These are phyloP conservation scores for Lycaena phlaeas DNA, from an alignment of 2,888 invertebrate species.

Conservation along the genomic window DNA sequence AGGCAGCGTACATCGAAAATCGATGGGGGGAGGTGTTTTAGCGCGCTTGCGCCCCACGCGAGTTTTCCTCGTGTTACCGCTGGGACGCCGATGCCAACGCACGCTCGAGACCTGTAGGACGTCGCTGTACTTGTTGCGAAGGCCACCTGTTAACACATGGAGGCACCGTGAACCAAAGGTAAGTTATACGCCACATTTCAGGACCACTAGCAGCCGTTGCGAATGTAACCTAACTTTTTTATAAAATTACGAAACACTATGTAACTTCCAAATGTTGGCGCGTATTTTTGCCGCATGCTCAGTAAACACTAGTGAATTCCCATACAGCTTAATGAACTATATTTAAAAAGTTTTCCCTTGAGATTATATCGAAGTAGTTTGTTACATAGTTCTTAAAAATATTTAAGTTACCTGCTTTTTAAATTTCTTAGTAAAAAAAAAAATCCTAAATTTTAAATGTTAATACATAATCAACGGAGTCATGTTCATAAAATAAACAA, in stretches of 20 bases:
- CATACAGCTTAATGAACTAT: not conserved
- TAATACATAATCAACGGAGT: too few species aligned
- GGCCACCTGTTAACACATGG: conserved; percentile 65
- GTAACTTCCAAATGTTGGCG: conserved; percentile 10
- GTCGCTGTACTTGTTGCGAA: conserved; percentile 58
- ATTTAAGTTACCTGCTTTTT: too few species aligned
- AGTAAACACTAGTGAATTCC: not conserved
- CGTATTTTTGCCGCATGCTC: conserved; percentile 13
- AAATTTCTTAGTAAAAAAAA: too few species aligned
- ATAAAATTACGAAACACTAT: conserved; percentile 1
- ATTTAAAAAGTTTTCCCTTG: not conserved
- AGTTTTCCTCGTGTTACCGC: conserved; percentile 26
- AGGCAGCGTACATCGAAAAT: conserved; percentile 54
- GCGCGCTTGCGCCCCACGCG: conserved; percentile 40
- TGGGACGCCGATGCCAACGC: conserved; percentile 45
- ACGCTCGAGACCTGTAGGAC: conserved; percentile 48
- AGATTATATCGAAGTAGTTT: not conserved
- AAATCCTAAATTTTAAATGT: too few species aligned
- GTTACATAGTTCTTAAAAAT: too few species aligned
- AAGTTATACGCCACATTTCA: conserved; percentile 25
- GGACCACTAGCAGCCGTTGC: conserved; percentile 11
- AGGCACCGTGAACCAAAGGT: conserved; percentile 53
- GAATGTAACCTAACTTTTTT: conserved; percentile 9
- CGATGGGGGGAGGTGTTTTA: conserved; percentile 46
- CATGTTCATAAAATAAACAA: too few species aligned